Evolutionary conservation across 2,888 invertebrate species (phyloP).

Genomic region (Polietes domitor): DNA sequence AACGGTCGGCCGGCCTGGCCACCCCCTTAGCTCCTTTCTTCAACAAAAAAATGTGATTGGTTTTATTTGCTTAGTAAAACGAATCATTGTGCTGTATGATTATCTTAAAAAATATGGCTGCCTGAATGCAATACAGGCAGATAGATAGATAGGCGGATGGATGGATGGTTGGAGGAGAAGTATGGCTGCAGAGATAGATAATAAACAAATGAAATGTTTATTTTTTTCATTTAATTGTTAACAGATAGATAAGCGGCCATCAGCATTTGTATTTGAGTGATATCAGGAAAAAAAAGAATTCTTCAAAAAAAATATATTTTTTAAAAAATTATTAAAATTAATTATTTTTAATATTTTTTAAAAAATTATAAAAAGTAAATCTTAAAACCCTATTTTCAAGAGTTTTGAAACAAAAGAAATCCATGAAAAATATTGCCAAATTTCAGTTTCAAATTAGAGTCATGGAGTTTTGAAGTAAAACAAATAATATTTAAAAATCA

Average conservation of each 20-base stretch:
- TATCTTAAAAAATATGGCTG: constrained; percentile 62
- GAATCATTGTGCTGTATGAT: constrained; percentile 47
- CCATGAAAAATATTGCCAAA: no score
- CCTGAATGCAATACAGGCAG: background rate
- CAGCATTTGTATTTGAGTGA: background rate
- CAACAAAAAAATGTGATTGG: constrained; percentile 63
- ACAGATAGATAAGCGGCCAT: background rate
- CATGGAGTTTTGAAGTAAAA: no score
- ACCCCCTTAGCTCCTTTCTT: background rate
- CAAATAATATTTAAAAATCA: no score
- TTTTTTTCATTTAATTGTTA: constrained; percentile 24
- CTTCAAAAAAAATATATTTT: no score
- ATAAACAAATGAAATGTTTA: constrained; percentile 39
- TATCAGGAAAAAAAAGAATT: background rate
- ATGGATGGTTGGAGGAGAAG: no score
- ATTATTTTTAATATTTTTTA: no score
- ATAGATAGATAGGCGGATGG: no score
- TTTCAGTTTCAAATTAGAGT: no score
- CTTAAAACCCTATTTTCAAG: no score
- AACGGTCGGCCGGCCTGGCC: constrained; percentile 17
- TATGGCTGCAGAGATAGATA: constrained; percentile 27
- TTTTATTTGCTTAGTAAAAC: constrained; percentile 64
- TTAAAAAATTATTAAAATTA: no score
- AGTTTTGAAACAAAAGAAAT: no score
- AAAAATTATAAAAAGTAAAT: no score